A percentile compares a stretch with the other conserved stretches of the same genome.
These are phyloP conservation scores for Lagopus leucura DNA, from an alignment of 2,113 vertebrate genomes.

Conservation along the genomic window DNA sequence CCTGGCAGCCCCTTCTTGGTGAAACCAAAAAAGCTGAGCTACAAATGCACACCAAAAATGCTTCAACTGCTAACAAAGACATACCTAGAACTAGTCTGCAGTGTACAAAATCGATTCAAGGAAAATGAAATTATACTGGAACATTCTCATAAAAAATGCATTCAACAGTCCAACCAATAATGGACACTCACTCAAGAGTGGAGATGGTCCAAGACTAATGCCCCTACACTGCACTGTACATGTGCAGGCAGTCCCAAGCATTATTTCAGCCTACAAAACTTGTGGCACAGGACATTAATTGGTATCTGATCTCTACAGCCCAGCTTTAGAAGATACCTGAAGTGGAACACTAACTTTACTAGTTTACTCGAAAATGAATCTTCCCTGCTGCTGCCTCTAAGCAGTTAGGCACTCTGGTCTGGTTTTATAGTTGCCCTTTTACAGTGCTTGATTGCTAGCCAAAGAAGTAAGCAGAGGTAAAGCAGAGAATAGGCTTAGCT, in stretches of 20 bases:
- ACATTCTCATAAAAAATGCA: not conserved
- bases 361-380: not conserved
- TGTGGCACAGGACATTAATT: not conserved
- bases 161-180: not conserved
- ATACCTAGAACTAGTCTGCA: not conserved
- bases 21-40: not conserved
- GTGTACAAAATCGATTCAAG: not conserved
- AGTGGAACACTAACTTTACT: too few species aligned
- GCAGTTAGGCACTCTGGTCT: not conserved
- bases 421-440: not conserved
- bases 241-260: not conserved
- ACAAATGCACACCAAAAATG: not conserved
- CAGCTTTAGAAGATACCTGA: not conserved
- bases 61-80: not conserved
- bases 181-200: not conserved
- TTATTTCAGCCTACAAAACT: not conserved
- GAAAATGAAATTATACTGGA: not conserved
- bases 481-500: not conserved
- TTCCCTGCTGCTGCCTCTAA: not conserved
- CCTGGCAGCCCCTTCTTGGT: not conserved
- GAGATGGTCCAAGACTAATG: not conserved
- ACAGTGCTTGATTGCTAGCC: not conserved
- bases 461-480: not conserved
- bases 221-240: not conserved
- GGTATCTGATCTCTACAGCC: not conserved